Evolutionary conservation across 2,113 vertebrate genomes (phyloP), one percentile per base, ranked within the genome.

Genomic region (Rallus limicola): DNA sequence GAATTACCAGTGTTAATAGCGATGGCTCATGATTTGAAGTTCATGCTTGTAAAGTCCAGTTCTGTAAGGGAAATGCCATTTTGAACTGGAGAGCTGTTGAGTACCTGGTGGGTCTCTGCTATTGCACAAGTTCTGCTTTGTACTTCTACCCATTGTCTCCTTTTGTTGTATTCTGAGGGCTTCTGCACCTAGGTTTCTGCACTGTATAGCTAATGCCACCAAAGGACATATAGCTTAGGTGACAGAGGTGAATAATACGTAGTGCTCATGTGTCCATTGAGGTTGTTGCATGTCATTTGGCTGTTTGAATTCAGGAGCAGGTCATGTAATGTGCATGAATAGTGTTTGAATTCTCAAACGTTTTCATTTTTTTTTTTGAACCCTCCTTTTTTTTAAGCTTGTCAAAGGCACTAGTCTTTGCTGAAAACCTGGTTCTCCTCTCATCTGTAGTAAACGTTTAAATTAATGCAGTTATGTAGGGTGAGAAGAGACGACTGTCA

Each of bases 381-480:
- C 62, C 40, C 8, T 79, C 62, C 29, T 84, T 59, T 46, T 85
- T 77, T 85, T 88, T 77, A 86, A 91, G 84, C 58, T 82, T 84
- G 31, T 80, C 38, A 94, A 36, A 95, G 67, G 75, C 70, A 62
- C 33, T 60, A 53, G 69, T 78, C 74, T 93, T 94, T 81, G 71
- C 36, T 80, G 74, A 82, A 95, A 95, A 85, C 53, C 48, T 52
- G 40, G 38, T 89, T 84, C 86, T 95, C 52, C 56, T 90, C 63
- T 91, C 59, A 58, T 44, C 44, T 82, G 15, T 72, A 82, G 84
- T 90, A 82, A 93, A 85, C 26, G 21, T 69, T 74, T 78, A 88
- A 86, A 91, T 91, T 78, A 75, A 60, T 95, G 88, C 65, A 91
- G 89, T 95, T 92, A 52, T 12, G 48, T 91, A 82, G 89, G 48